Conservation (phyloP, 1,140 invertebrate genomes). For the Hestina assimilis region DNA sequence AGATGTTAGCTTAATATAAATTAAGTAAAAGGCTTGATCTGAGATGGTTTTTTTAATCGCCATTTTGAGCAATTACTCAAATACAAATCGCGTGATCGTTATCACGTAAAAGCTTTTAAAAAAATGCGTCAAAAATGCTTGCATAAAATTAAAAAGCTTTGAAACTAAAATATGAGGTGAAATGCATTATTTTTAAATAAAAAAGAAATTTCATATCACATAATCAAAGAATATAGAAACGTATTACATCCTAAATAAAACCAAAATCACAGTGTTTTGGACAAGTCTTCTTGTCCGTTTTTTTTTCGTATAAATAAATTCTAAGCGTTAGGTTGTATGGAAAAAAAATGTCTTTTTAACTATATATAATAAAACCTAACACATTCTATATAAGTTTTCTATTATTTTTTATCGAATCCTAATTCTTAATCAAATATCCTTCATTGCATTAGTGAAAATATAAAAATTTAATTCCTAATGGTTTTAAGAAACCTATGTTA, state of each 20-base stretch:
- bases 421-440: constrained; percentile 66
- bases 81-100: constrained; percentile 8
- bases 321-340: constrained; percentile 54
- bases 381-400: constrained; percentile 55
- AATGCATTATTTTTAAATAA: constrained; percentile 57
- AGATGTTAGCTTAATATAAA: constrained; percentile 31
- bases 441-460: constrained; percentile 73
- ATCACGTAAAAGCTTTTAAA: constrained; percentile 24
- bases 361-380: constrained; percentile 64
- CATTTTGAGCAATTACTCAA: constrained; percentile 22
- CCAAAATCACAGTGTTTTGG: constrained; percentile 73
- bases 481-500: constrained; percentile 74
- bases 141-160: constrained; percentile 39
- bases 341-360: constrained; percentile 71
- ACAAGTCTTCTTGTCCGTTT: constrained; percentile 65
- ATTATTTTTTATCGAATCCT: constrained; percentile 58
- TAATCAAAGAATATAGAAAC: constrained; percentile 65
- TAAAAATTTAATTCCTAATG: constrained; percentile 74
- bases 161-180: constrained; percentile 49
- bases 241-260: constrained; percentile 73
- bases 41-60: constrained; percentile 25
- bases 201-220: constrained; percentile 64
- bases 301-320: constrained; percentile 71
- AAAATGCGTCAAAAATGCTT: constrained; percentile 33
- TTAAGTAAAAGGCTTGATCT: constrained; percentile 29